Conservation (phyloP, 2,797 vertebrate genomes). For the Hippopotamyrus pictus region DNA sequence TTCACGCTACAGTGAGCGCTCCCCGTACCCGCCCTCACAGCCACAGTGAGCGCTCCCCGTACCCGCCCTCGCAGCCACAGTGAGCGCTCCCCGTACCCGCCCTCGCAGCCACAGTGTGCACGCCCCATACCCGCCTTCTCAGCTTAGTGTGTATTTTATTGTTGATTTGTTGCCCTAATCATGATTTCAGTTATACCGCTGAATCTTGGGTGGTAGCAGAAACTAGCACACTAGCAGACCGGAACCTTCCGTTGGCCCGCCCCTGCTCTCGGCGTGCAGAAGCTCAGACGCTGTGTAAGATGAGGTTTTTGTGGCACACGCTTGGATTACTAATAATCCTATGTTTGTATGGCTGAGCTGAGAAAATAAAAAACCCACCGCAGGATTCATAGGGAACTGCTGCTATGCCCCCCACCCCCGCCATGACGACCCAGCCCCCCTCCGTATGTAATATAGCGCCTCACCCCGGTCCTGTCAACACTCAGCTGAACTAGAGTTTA, state of each 20-base stretch:
- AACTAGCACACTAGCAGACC: not conserved
- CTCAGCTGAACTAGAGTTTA: not conserved
- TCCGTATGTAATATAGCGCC: too few relatives aligned
- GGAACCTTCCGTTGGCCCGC: not conserved
- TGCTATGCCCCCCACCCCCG: too few relatives aligned
- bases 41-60: too few relatives aligned
- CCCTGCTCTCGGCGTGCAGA: not conserved
- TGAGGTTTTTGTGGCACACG: not conserved
- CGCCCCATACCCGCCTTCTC: not conserved
- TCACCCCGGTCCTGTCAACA: not conserved
- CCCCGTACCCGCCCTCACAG: too few relatives aligned
- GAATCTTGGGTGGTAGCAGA: not conserved
- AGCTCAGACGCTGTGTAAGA: not conserved
- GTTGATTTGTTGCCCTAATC: not conserved
- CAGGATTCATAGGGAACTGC: not conserved
- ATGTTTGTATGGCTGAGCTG: not conserved
- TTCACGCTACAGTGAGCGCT: too few relatives aligned
- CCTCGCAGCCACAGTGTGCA: too few relatives aligned
- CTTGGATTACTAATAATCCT: not conserved
- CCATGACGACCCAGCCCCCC: fast-evolving
- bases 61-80: too few relatives aligned
- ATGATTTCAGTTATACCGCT: not conserved
- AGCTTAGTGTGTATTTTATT: not conserved
- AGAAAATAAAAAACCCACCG: not conserved
- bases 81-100: too few relatives aligned